Base-by-base conservation (phyloP, 2,113 vertebrate species). In the Pseudorhombus dupliciocellatus region DNA sequence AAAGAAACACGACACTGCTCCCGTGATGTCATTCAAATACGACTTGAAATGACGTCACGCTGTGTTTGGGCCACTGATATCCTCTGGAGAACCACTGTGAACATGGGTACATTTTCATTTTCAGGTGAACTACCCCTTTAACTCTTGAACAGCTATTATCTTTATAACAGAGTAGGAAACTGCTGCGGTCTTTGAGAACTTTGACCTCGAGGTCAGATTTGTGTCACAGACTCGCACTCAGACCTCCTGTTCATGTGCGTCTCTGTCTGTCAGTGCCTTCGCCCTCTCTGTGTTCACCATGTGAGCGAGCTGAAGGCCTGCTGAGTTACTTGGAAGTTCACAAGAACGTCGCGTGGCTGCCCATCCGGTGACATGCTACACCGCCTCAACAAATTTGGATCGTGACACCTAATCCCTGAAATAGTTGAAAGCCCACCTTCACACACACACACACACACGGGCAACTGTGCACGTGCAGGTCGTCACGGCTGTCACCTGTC, bases 401-500 rank as follows among this genome's bases (percentile, higher is more conserved):
- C 18, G n/a, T 37, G 75, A 42, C 61, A 76, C 48, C 46, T 66
- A 64, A 53, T 75, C 70, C 66, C 22, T n/a, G 64, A 54, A 67
- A 25, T 55, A 48, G 15, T 69, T 52, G 78, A 77, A 28, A 85
- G 76, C 57, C 63, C 44, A 18, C 56, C 24, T 51, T n/a, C 37
- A 10, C 25, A 18, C 30, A 62, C 2, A 0, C 8, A 21, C 28
- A 54, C 10, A 22, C 50, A 52, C 7, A 10, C 7, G 18, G 53
- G 26, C 50, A 52, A 26, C 21, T 34, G 71, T 37, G 28, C 46
- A 61, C 68, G 16, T 0, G 55, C 34, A 3, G 71, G 67, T 57
- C 11, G 20, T 52, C 48, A 20, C 3, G 57, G 54, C 51, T 62
- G 78, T 82, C 79, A 79, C 70, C 81, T 83, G 91, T 83, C 87